Percentiles rank a stretch among this genome's conserved stretches.
Conservation (phyloP, 1,140 invertebrate species). For the Aphidius gifuensis region DNA sequence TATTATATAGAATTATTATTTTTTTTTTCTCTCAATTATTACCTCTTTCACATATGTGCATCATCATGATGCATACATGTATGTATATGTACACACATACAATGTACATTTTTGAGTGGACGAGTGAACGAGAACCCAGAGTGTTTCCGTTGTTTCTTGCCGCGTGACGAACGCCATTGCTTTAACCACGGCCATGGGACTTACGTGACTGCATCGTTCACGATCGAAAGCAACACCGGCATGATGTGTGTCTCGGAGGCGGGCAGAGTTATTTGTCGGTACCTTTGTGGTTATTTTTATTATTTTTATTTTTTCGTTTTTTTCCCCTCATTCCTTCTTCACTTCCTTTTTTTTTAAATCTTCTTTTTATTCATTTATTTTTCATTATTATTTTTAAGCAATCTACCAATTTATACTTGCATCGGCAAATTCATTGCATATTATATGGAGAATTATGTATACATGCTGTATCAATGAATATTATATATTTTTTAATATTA, state of each 20-base stretch:
- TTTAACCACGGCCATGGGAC: conserved; percentile 16
- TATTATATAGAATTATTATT: too few species aligned
- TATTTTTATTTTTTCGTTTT: conserved; percentile 9
- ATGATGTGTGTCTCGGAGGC: conserved; percentile 19
- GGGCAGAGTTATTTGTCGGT: conserved; percentile 25
- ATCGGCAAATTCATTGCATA: too few species aligned
- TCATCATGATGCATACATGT: too few species aligned
- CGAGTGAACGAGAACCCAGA: conserved; percentile 12
- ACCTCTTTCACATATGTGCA: too few species aligned
- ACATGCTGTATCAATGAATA: neutral
- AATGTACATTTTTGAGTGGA: too few species aligned
- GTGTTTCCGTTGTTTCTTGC: conserved; percentile 20
- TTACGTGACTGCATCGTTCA: conserved; percentile 24
- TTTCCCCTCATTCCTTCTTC: neutral
- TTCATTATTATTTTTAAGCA: neutral
- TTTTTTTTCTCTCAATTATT: too few species aligned
- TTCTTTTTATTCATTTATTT: conserved; percentile 1
- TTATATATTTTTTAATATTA: neutral
- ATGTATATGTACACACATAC: too few species aligned
- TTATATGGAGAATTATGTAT: too few species aligned
- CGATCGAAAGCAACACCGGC: conserved; percentile 7
- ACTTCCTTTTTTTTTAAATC: neutral
- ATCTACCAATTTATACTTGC: too few species aligned
- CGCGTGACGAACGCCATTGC: conserved; percentile 21
- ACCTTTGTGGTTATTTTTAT: conserved; percentile 19